A percentile compares a stretch with the other conserved stretches of the same genome.
These are phyloP conservation scores for Siphamia tubifer DNA, from an alignment of 2,113 vertebrate genomes.

Conservation along the genomic window DNA sequence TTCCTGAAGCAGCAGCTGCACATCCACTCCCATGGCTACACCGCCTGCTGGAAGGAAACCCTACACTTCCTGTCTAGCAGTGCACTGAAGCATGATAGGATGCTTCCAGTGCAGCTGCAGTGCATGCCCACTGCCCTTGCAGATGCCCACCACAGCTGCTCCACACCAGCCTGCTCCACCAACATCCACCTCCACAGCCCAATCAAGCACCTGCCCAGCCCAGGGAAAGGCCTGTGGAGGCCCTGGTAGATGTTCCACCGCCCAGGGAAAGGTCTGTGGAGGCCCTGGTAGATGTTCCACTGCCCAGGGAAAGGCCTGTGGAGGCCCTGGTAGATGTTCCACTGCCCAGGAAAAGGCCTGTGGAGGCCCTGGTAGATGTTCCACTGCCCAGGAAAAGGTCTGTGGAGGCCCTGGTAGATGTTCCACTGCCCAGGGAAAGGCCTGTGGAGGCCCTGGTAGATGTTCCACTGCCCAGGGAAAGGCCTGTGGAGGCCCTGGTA, in stretches of 20 bases:
- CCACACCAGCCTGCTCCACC: constrained; percentile 2
- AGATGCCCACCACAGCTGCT: neutral
- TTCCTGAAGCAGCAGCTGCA: constrained; percentile 74
- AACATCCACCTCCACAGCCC: constrained; percentile 28
- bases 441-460: too few species aligned
- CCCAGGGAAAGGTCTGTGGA: constrained; percentile 70
- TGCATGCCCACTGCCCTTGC: constrained; percentile 1
- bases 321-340: constrained; percentile 80
- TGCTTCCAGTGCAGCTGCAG: constrained; percentile 34
- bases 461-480: too few species aligned
- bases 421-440: too few species aligned
- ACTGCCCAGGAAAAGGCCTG: constrained; percentile 40
- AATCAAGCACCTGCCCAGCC: constrained; percentile 49
- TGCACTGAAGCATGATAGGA: constrained; percentile 65
- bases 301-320: constrained; percentile 60
- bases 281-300: constrained; percentile 79
- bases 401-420: too few species aligned
- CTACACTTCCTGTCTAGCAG: constrained; percentile 79
- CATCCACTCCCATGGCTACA: constrained; percentile 59
- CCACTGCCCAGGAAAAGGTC: too few species aligned
- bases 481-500: too few species aligned
- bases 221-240: constrained; percentile 74
- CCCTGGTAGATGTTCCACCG: constrained; percentile 77
- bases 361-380: constrained; percentile 83
- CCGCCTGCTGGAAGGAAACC: constrained; percentile 61